These are phyloP conservation scores for Xiphydria camelus DNA, from an alignment of 2,888 invertebrate genomes.

Conservation along the genomic window DNA sequence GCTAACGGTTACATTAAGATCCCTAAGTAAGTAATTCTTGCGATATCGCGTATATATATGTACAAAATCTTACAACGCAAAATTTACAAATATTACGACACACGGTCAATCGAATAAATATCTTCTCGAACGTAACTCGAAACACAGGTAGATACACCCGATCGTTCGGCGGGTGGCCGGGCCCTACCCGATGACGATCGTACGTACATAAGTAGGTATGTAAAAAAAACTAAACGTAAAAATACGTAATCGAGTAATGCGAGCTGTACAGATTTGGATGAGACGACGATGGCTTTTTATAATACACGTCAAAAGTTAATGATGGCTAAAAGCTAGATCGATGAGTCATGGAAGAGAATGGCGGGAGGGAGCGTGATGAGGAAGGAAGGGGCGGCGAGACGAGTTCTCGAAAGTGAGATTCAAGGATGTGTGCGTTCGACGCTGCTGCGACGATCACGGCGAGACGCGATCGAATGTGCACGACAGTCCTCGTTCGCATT, in stretches of 20 bases:
- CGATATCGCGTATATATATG: constrained; percentile 52
- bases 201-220: too few species aligned
- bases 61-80: constrained; percentile 60
- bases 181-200: background rate
- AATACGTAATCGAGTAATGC: constrained; percentile 10
- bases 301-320: constrained; percentile 17
- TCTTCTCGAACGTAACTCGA: too few species aligned
- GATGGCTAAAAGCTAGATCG: constrained; percentile 16
- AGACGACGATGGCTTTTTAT: constrained; percentile 14
- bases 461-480: too few species aligned
- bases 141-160: background rate
- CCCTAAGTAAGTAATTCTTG: constrained; percentile 21
- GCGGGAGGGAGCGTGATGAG: background rate
- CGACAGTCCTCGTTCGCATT: too few species aligned
- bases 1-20: background rate
- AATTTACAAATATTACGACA: constrained; percentile 57
- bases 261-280: constrained; percentile 20
- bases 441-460: too few species aligned
- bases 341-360: background rate
- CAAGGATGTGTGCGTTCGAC: too few species aligned
- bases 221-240: too few species aligned
- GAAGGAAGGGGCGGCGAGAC: too few species aligned
- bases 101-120: constrained; percentile 49
- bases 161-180: background rate
- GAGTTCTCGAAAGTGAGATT: too few species aligned